These are phyloP conservation scores for Coptodon rendalli DNA, from an alignment of 2,113 vertebrate genomes.

Conservation along the genomic window DNA sequence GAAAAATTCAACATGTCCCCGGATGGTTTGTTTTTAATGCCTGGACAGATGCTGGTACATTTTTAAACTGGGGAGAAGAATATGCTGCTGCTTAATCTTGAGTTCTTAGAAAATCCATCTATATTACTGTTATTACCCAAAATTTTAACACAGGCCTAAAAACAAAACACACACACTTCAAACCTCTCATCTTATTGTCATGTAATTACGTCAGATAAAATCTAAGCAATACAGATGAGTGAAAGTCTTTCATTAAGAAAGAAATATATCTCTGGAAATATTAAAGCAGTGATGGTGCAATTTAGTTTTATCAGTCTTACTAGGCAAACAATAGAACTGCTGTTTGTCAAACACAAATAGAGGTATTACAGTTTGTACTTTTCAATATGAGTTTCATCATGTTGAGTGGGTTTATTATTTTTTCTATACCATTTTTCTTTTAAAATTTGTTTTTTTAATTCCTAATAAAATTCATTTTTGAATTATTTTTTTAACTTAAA, in stretches of 20 bases:
- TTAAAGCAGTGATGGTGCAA: neutral
- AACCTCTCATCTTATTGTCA: neutral
- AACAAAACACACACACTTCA: neutral
- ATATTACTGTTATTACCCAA: neutral
- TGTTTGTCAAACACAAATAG: neutral
- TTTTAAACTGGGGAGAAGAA: neutral
- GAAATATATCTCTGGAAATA: neutral
- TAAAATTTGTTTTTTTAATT: neutral
- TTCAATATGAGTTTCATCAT: neutral
- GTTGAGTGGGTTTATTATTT: neutral
- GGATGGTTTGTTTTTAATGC: neutral
- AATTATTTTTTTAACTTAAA: neutral
- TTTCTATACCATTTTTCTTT: neutral
- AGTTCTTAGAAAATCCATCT: neutral
- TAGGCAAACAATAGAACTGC: neutral
- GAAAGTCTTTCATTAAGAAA: neutral
- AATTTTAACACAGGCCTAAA: neutral
- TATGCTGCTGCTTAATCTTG: neutral
- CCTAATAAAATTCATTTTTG: neutral
- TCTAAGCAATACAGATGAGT: neutral
- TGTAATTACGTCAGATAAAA: neutral
- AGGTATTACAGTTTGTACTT: neutral
- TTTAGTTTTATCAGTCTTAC: neutral
- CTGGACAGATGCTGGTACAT: neutral
- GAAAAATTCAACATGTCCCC: conserved; percentile 1